These are phyloP conservation scores for Arremon brunneinucha DNA, from an alignment of 2,797 vertebrate species.

Conservation along the genomic window DNA sequence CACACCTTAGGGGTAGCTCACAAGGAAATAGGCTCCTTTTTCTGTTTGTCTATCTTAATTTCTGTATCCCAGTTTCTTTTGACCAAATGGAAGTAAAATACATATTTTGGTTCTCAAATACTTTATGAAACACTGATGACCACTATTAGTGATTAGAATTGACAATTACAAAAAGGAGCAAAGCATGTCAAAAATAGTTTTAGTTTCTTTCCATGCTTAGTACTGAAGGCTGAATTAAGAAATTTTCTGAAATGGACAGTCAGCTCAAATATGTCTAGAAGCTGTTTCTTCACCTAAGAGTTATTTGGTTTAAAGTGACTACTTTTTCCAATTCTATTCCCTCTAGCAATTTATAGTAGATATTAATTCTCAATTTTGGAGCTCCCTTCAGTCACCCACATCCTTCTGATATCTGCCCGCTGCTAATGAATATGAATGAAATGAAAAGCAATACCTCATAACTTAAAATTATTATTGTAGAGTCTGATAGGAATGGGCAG, in stretches of 20 bases:
- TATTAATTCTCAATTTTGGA: background rate
- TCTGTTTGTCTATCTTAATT: background rate
- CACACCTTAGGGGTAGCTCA: background rate
- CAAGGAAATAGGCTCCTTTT: background rate
- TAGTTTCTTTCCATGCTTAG: background rate
- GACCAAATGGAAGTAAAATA: background rate
- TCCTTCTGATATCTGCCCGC: slow-evolving; percentile 4
- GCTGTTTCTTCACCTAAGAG: background rate
- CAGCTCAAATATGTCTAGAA: background rate
- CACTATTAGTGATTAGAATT: background rate
- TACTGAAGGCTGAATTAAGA: background rate
- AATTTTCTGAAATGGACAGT: background rate
- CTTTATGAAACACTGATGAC: background rate
- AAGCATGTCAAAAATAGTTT: background rate
- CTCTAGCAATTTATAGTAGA: background rate
- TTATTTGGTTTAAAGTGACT: background rate
- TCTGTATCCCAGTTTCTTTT: background rate
- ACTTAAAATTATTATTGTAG: slow-evolving; percentile 21
- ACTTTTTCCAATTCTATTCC: background rate
- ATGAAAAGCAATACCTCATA: slow-evolving; percentile 19
- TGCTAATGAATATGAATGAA: slow-evolving; percentile 46
- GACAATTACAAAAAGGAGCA: background rate
- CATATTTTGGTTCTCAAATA: background rate
- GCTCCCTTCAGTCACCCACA: background rate
- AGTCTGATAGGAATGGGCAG: slow-evolving; percentile 4